phyloP scores from a whole-genome alignment of 2,888 invertebrate genomes.

The Byasa hedistus region DNA sequence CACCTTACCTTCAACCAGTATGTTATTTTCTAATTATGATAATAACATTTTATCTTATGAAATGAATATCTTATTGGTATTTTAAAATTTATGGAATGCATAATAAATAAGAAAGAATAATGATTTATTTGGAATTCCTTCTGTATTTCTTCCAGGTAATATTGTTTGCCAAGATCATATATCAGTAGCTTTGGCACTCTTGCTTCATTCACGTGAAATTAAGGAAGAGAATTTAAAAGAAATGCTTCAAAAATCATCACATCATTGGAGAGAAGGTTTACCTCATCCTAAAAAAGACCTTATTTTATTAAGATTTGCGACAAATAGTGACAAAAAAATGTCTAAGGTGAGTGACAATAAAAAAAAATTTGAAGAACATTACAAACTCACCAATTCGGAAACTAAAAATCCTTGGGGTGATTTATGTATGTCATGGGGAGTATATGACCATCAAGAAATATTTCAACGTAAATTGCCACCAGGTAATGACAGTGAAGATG shows the following conservation, averaged over 20 bases:
- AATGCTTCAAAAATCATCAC: constrained; percentile 79
- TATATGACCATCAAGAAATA: constrained; percentile 81
- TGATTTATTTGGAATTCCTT: constrained; percentile 2
- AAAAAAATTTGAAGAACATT: constrained; percentile 41
- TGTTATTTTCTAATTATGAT: too few relatives aligned
- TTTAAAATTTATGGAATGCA: neutral
- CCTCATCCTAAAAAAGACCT: constrained; percentile 83
- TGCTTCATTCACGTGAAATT: constrained; percentile 78
- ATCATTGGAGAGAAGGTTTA: constrained; percentile 87
- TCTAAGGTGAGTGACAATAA: constrained; percentile 69
- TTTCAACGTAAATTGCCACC: constrained; percentile 60
- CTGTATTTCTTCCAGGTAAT: constrained; percentile 76
- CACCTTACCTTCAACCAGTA: too few relatives aligned
- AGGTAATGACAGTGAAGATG: constrained; percentile 51
- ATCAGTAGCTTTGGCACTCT: constrained; percentile 80
- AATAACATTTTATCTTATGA: neutral
- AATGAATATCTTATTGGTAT: neutral
- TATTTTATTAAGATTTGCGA: constrained; percentile 87
- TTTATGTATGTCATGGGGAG: constrained; percentile 85
- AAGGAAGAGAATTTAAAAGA: constrained; percentile 59
- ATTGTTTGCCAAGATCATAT: constrained; percentile 82
- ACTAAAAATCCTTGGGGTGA: constrained; percentile 87
- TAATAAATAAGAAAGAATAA: neutral
- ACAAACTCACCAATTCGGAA: constrained; percentile 38
- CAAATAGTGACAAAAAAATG: constrained; percentile 85